Evolutionary conservation across 2,888 invertebrate genomes (phyloP).

Genomic region (Coremacera marginata): DNA sequence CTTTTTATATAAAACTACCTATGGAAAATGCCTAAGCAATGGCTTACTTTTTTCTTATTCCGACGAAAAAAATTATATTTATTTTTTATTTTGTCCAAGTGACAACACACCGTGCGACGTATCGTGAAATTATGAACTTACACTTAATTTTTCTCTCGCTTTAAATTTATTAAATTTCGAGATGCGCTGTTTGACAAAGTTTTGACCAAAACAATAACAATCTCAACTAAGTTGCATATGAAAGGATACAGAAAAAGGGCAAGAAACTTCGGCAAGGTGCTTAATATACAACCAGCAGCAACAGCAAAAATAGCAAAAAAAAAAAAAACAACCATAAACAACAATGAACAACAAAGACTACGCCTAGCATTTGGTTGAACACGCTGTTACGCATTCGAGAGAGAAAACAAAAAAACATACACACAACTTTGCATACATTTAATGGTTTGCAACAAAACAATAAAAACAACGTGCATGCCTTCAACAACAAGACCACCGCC

Average conservation of each 20-base stretch:
- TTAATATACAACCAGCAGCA: neutral
- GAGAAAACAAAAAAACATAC: neutral
- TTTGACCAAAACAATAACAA: too few species aligned
- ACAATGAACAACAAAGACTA: neutral
- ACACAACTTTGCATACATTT: slow-evolving; percentile 22
- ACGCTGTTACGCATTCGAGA: neutral
- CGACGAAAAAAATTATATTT: neutral
- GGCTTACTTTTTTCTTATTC: too few species aligned
- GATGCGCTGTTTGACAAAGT: too few species aligned
- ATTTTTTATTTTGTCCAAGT: too few species aligned
- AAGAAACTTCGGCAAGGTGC: neutral
- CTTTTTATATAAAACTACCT: too few species aligned
- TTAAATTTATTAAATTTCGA: too few species aligned
- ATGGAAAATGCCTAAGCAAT: too few species aligned
- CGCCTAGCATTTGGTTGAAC: neutral
- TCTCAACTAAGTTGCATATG: too few species aligned
- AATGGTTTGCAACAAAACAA: neutral
- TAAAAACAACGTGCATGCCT: neutral
- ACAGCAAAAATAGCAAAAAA: neutral
- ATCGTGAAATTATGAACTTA: too few species aligned
- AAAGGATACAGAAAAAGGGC: neutral
- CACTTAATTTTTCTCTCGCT: neutral
- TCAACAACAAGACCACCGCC: neutral
- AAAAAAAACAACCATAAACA: too few species aligned
- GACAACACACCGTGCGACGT: too few species aligned